Conservation (phyloP, 2,888 invertebrate genomes). For the Acronicta psi region DNA sequence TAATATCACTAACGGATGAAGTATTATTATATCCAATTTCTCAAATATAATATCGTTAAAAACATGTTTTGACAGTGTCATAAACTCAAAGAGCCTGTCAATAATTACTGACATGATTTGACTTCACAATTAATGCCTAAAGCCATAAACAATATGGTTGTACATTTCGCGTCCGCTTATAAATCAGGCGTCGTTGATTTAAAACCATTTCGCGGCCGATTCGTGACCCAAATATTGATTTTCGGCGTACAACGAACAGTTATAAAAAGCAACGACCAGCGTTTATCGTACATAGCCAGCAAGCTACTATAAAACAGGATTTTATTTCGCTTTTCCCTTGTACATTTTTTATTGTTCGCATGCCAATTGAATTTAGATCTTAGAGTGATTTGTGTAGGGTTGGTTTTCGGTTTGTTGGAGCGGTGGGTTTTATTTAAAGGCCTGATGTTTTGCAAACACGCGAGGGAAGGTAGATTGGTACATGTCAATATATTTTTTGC, state of each 20-base stretch:
- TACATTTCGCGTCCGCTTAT: conserved; percentile 23
- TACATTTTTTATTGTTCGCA: conserved; percentile 34
- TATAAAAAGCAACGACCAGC: conserved; percentile 30
- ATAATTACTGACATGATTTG: conserved; percentile 10
- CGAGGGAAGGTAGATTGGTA: conserved; percentile 51
- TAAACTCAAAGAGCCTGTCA: conserved; percentile 2
- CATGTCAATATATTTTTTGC: conserved; percentile 47
- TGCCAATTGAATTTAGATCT: conserved; percentile 36
- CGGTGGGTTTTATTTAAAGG: conserved; percentile 35
- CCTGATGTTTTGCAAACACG: conserved; percentile 54
- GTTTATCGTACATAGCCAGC: conserved; percentile 28
- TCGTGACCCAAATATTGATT: conserved; percentile 64
- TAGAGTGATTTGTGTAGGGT: conserved; percentile 21
- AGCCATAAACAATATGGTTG: background rate
- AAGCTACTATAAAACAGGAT: conserved; percentile 43
- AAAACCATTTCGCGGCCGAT: conserved; percentile 44
- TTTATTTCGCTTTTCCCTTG: conserved; percentile 41
- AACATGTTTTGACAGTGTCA: background rate
- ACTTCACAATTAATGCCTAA: background rate
- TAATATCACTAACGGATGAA: too few species aligned
- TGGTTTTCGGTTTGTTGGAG: conserved; percentile 20
- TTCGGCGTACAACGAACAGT: conserved; percentile 41
- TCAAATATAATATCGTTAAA: background rate
- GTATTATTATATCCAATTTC: too few species aligned
- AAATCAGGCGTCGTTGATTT: conserved; percentile 34